phyloP scores from a whole-genome alignment of 1,140 invertebrate genomes.

The Mizuhopecten yessoensis region DNA sequence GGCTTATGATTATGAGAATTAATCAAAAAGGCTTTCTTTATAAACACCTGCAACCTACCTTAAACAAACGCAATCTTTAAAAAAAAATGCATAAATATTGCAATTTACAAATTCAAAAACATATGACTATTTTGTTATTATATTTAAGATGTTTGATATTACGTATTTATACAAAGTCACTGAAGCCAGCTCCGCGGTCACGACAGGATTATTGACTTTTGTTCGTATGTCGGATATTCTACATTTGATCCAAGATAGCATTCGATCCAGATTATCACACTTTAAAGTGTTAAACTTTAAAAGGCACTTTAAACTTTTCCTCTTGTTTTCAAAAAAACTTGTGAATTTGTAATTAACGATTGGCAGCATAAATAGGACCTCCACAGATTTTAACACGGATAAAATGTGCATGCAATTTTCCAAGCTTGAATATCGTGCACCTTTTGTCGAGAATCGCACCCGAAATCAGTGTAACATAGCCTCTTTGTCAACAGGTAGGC shows the following conservation, averaged over 20 bases:
- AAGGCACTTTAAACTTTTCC: constrained; percentile 2
- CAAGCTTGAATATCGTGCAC: neutral
- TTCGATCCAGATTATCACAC: neutral
- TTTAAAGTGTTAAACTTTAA: constrained; percentile 26
- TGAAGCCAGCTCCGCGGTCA: neutral
- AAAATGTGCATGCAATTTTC: neutral
- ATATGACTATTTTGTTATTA: neutral
- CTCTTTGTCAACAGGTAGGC: neutral
- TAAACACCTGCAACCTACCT: constrained; percentile 38
- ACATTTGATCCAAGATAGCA: neutral
- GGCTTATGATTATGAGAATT: neutral
- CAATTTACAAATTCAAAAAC: neutral
- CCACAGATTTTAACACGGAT: neutral
- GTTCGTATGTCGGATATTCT: neutral
- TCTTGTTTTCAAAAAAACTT: constrained; percentile 17
- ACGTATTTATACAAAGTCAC: neutral
- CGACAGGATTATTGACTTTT: neutral
- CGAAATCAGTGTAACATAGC: neutral
- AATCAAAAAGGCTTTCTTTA: neutral
- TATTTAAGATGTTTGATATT: neutral
- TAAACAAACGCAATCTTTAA: neutral
- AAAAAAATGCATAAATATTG: neutral
- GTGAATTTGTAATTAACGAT: neutral
- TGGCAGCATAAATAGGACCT: neutral
- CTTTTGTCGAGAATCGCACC: neutral